These are phyloP conservation scores for Argyrosomus regius DNA, from an alignment of 2,797 vertebrate species.

Conservation along the genomic window DNA sequence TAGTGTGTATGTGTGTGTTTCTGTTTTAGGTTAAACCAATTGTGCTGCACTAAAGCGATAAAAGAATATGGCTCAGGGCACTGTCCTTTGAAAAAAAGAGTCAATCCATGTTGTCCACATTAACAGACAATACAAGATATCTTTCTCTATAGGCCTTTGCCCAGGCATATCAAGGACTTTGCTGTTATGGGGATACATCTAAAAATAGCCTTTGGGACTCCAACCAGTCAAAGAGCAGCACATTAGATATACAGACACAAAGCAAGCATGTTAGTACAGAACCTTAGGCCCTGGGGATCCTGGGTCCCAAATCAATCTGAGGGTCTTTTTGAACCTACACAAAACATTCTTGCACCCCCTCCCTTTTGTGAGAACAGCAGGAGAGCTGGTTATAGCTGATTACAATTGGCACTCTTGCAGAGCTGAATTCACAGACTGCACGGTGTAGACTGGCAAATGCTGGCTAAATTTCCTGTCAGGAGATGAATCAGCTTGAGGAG, in stretches of 20 bases:
- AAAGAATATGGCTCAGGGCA: conserved; percentile 46
- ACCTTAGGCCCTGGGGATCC: conserved; percentile 49
- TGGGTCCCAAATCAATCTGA: conserved; percentile 66
- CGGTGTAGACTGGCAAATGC: conserved; percentile 41
- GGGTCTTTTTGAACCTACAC: conserved; percentile 54
- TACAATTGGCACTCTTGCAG: conserved; percentile 58
- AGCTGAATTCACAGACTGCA: conserved; percentile 39
- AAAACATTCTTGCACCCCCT: conserved; percentile 53
- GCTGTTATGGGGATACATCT: conserved; percentile 68
- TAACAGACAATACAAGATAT: conserved; percentile 55
- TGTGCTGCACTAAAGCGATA: conserved; percentile 41
- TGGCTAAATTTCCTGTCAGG: conserved; percentile 48
- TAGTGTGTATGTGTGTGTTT: conserved; percentile 16
- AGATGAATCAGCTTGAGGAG: conserved; percentile 37
- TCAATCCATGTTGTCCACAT: conserved; percentile 49
- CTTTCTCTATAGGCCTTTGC: conserved; percentile 46
- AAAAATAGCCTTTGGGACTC: conserved; percentile 76
- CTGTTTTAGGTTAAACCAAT: conserved; percentile 47
- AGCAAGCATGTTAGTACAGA: conserved; percentile 64
- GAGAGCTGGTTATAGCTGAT: conserved; percentile 72
- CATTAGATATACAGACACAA: conserved; percentile 54
- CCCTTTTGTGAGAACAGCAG: conserved; percentile 55
- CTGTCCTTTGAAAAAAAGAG: conserved; percentile 44
- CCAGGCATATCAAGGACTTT: conserved; percentile 62
- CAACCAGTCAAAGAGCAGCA: conserved; percentile 66